These are phyloP conservation scores for Nipponacmea schrenckii DNA, from an alignment of 2,888 invertebrate genomes.

Conservation along the genomic window DNA sequence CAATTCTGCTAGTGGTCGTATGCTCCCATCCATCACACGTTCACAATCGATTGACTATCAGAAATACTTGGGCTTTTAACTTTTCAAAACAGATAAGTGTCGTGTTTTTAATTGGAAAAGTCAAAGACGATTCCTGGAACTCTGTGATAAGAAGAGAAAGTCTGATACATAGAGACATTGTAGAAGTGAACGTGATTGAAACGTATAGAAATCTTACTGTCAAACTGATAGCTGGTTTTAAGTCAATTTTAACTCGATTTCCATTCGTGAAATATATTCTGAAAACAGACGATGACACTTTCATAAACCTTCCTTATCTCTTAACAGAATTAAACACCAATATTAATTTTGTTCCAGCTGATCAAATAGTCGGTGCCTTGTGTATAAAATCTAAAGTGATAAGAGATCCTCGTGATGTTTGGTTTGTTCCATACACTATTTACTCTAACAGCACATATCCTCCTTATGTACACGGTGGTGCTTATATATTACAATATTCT, in stretches of 20 bases:
- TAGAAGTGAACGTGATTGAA: conserved; percentile 33
- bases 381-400: conserved; percentile 33
- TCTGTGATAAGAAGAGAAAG: conserved; percentile 30
- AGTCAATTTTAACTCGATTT: conserved; percentile 27
- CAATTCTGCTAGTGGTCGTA: conserved; percentile 29
- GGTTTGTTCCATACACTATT: conserved; percentile 33
- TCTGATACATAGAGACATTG: conserved; percentile 33
- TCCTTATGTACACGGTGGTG: conserved; percentile 38
- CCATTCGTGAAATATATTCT: conserved; percentile 29
- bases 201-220: conserved; percentile 35
- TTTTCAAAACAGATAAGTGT: conserved; percentile 19
- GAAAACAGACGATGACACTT: conserved; percentile 44
- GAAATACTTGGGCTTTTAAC: conserved; percentile 33
- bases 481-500: conserved; percentile 32
- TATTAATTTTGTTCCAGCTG: conserved; percentile 12
- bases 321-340: conserved; percentile 23
- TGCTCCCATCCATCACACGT: conserved; percentile 33
- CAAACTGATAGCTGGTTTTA: conserved; percentile 35
- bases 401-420: conserved; percentile 35
- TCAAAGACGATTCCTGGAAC: conserved; percentile 27
- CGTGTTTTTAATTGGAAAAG: conserved; percentile 32
- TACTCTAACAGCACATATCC: conserved; percentile 32
- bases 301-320: conserved; percentile 35
- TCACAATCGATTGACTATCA: conserved; percentile 32
- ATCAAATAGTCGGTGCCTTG: conserved; percentile 36